Evolutionary conservation across 2,888 invertebrate genomes (phyloP).

Genomic region (Ellobium chinense): DNA sequence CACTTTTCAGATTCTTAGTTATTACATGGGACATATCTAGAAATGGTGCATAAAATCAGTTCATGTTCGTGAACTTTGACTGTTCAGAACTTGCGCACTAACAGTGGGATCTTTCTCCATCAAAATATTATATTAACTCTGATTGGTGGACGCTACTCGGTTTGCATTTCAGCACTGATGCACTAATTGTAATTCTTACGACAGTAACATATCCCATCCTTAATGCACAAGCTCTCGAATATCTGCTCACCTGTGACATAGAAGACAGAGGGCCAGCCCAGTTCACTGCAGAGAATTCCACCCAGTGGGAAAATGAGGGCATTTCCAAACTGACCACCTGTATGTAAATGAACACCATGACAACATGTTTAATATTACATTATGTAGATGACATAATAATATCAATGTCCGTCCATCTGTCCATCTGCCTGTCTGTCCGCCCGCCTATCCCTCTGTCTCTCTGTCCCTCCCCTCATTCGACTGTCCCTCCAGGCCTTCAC

Average conservation of each 20-base stretch:
- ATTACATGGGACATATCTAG: too few relatives aligned
- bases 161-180: too few relatives aligned
- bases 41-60: too few relatives aligned
- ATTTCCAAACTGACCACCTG: constrained; percentile 51
- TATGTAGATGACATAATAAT: too few relatives aligned
- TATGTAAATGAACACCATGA: not conserved
- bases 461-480: not conserved
- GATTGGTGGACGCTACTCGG: too few relatives aligned
- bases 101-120: too few relatives aligned
- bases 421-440: not conserved
- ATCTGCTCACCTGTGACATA: constrained; percentile 43
- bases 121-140: too few relatives aligned
- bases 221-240: not conserved
- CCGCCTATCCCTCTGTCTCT: not conserved
- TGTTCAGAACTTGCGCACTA: too few relatives aligned
- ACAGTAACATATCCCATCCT: not conserved
- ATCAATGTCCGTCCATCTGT: not conserved
- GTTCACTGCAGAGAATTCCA: constrained; percentile 38
- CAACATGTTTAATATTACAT: too few relatives aligned
- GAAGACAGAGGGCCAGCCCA: constrained; percentile 45
- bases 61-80: too few relatives aligned
- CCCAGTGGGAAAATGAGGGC: constrained; percentile 43
- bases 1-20: too few relatives aligned
- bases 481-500: not conserved
- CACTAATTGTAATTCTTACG: not conserved